Evolutionary conservation across 1,140 invertebrate species (phyloP).

Genomic region (Hormaphis cornu): DNA sequence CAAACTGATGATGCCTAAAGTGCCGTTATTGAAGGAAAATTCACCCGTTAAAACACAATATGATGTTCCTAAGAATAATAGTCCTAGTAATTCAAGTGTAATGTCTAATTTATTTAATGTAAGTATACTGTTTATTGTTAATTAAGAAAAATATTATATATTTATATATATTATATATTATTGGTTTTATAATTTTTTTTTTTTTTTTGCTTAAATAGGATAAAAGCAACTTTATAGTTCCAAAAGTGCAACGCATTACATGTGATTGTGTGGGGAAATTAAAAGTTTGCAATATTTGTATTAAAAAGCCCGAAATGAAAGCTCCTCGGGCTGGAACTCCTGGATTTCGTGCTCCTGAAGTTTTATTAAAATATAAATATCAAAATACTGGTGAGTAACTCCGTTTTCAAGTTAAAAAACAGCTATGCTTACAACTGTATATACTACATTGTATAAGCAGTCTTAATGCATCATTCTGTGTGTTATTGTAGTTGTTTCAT

Average conservation of each 20-base stretch:
- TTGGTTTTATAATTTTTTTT: background rate
- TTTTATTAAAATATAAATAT: conserved; percentile 62
- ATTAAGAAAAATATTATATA: background rate
- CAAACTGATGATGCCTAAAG: conserved; percentile 28
- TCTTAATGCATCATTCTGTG: background rate
- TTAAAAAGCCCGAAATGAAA: conserved; percentile 46
- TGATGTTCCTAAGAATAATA: conserved; percentile 14
- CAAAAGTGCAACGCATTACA: conserved; percentile 15
- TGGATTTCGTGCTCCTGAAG: conserved; percentile 80
- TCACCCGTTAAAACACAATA: conserved; percentile 30
- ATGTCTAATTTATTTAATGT: conserved; percentile 8
- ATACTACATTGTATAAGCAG: no score
- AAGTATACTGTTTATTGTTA: background rate
- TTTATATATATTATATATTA: background rate
- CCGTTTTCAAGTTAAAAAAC: background rate
- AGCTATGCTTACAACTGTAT: no score
- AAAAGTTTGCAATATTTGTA: conserved; percentile 55
- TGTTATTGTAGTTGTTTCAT: background rate
- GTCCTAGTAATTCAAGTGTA: background rate
- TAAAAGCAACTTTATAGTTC: conserved; percentile 6
- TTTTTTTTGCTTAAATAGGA: conserved; percentile 10
- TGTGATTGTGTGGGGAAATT: conserved; percentile 53
- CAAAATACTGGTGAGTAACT: conserved; percentile 64
- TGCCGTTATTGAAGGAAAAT: conserved; percentile 31
- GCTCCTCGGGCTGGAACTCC: conserved; percentile 82